Evolutionary conservation across 2,113 vertebrate genomes (phyloP).

Genomic region (Xenopus laevis): DNA sequence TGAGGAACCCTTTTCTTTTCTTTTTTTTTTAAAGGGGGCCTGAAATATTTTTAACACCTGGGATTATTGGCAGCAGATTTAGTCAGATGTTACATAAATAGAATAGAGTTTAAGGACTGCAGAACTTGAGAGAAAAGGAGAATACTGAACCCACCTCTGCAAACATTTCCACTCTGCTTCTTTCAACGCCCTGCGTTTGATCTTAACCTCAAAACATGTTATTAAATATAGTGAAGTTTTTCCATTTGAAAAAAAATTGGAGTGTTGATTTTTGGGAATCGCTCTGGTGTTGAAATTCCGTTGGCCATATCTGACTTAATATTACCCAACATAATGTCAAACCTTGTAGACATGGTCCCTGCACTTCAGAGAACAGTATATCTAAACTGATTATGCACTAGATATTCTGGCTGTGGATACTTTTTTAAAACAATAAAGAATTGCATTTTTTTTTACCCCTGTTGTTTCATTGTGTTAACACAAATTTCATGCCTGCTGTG

Average conservation of each 20-base stretch:
- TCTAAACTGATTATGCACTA: background rate
- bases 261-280: constrained; percentile 37
- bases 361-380: background rate
- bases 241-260: constrained; percentile 4
- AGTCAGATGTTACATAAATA: constrained; percentile 44
- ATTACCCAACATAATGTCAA: constrained; percentile 18
- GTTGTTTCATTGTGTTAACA: background rate
- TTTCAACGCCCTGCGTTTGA: constrained; percentile 42
- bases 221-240: constrained; percentile 40
- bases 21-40: constrained; percentile 15
- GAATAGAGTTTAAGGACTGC: constrained; percentile 34
- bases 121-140: constrained; percentile 37
- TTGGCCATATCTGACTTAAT: constrained; percentile 21
- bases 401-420: background rate
- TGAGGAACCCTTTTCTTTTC: constrained; percentile 13
- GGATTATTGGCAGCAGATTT: constrained; percentile 33
- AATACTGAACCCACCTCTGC: constrained; percentile 37
- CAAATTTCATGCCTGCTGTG: background rate
- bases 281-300: constrained; percentile 23
- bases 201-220: constrained; percentile 47
- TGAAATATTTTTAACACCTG: constrained; percentile 43
- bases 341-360: background rate
- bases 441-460: background rate
- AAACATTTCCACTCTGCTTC: constrained; percentile 43
- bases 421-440: background rate